Evolutionary conservation across 2,113 vertebrate species (phyloP).

Genomic region (Rattus norvegicus): GRCr8 NC_086021.1:84493501-84494000

Average conservation of each 20-base stretch:
- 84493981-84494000: constrained; percentile 95
- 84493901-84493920: constrained; percentile 88
- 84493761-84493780: constrained; percentile 75
- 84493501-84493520: constrained; percentile 59
- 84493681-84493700: constrained; percentile 74
- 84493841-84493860: constrained; percentile 88
- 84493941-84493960: constrained; percentile 96
- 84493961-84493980: constrained; percentile 93
- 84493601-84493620: constrained; percentile 76
- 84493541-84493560: constrained; percentile 75
- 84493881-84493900: constrained; percentile 91
- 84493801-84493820: constrained; percentile 86
- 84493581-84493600: constrained; percentile 82
- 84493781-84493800: constrained; percentile 82
- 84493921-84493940: constrained; percentile 90
- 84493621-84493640: constrained; percentile 85
- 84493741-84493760: constrained; percentile 79
- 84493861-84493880: constrained; percentile 91
- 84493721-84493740: constrained; percentile 71
- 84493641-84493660: constrained; percentile 84
- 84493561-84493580: constrained; percentile 68
- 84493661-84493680: constrained; percentile 80
- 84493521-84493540: constrained; percentile 69
- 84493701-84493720: constrained; percentile 73
- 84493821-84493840: constrained; percentile 90